Evolutionary conservation across 23 tunicate genomes (phyloP), one percentile per base, ranked within the genome.

Genomic region (Trididemnum clinides): DNA sequence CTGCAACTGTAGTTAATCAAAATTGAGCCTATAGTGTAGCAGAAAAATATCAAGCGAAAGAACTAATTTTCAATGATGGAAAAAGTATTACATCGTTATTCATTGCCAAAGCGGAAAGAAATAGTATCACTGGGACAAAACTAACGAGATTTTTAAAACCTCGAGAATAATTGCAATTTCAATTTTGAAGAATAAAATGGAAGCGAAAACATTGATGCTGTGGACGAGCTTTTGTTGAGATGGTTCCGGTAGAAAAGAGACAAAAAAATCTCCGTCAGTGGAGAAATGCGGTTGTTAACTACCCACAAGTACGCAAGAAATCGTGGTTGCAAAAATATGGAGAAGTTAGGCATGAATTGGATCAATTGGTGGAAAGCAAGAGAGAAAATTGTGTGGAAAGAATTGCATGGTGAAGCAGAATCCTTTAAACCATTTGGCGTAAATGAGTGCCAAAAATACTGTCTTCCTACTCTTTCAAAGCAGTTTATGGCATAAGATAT

Each of bases 371-470:
- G 38, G 77, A 71, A 71, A n/a, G 39, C 38, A 71, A 71, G 58
- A 39, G 59, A 74, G 81, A 58, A 74, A 74, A 22, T 74, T 22
- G 59, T 74, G 7, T 74, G 81, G 58, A 74, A 74, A 39, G 38
- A 74, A 7, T 39, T 74, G 26, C 81, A 74, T 74, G 81, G 31
- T 39, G 81, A 74, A 39, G 81, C 81, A 38, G 81, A 37, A 30
- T 74, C 81, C 15, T 25, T 74, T 3, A 37, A 71, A 7, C 77
- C 7, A 33, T 20, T 5, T 30, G 77, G 77, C 38, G 38, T 71
- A 7, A n/a, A 74, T 74, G 30, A 38, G 28, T 74, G 81, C 58
- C 59, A 38, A 39, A 74, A 39, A 37, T 22, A 74, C 58, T 28
- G 59, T 39, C 59, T 74, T n/a, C 81, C 81, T 21, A 23, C 4